Evolutionary conservation across 2,888 invertebrate genomes (phyloP).

Genomic region (Agrochola litura): DNA sequence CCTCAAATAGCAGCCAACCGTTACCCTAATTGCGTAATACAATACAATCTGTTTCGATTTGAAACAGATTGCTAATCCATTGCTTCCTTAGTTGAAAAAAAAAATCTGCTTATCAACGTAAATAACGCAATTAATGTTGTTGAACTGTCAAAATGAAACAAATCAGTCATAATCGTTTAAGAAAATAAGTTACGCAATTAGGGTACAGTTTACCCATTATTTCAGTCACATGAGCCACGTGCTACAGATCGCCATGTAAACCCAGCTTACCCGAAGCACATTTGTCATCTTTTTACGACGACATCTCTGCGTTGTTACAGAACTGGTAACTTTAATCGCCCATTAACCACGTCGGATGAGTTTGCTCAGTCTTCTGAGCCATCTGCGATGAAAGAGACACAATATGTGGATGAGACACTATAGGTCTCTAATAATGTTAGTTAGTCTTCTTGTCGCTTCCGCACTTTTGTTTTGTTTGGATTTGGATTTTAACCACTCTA

Average conservation of each 20-base stretch:
- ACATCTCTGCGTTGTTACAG: constrained; percentile 49
- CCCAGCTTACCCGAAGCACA: constrained; percentile 34
- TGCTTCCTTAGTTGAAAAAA: no score
- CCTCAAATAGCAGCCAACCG: no score
- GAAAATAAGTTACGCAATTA: no score
- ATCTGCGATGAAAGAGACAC: constrained; percentile 39
- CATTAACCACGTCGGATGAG: constrained; percentile 51
- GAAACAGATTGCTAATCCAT: no score
- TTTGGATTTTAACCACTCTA: not conserved
- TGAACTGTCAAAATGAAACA: no score
- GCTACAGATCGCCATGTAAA: constrained; percentile 9
- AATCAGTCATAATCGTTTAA: no score
- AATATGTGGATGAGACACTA: constrained; percentile 20
- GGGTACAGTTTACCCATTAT: not conserved
- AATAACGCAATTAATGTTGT: no score
- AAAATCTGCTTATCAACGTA: no score
- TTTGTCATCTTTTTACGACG: constrained; percentile 61
- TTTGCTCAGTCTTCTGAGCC: constrained; percentile 27
- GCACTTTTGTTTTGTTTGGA: not conserved
- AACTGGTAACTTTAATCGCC: constrained; percentile 52
- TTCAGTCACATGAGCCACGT: constrained; percentile 6
- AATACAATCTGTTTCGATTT: no score
- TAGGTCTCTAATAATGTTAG: constrained; percentile 33
- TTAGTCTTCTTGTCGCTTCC: constrained; percentile 1
- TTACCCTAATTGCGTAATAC: no score